Evolutionary conservation across 2,797 vertebrate species (phyloP), one percentile per base, ranked within the genome.

Genomic region (Takifugu rubripes): DNA sequence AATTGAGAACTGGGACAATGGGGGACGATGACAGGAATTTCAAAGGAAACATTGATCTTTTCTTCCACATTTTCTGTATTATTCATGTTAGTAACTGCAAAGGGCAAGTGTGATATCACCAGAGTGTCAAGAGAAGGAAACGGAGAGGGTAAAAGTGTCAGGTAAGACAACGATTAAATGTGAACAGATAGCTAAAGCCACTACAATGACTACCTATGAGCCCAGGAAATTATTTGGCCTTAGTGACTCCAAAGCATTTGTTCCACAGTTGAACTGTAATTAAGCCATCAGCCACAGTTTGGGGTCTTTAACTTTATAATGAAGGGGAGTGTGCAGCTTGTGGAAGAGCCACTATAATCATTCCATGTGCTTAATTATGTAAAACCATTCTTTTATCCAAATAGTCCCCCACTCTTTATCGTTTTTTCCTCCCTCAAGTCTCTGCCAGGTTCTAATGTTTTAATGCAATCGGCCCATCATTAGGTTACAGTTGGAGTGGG

Each of bases 281-380:
- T 91, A 90, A 92, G 88, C 78, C 85, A 81, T 90, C 87, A 90
- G 78, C 82, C 80, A 87, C 81, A 88, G 88, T 89, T 88, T 89
- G 78, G 80, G 88, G 87, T 90, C 86, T 91, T 91, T 91, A 88
- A 89, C 86, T 90, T 88, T 79, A 86, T 91, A 91, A 91, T 91
- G 87, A 90, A 87, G 73, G 75, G 79, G 81, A 84, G 84, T 88
- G 87, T 33, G 60, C 83, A 85, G 88, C 84, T 89, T 78, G 61
- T 74, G 79, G 81, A 88, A 90, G 87, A 92, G 88, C 88, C 74
- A 78, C 84, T 86, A 84, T 89, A 90, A 91, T 91, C 89, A 87
- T 87, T 84, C 85, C 89, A 89, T 91, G 89, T 89, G 88, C 80
- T 88, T 91, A 90, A 91, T 92, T 91, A 91, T 90, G 91, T 82